phyloP scores from a whole-genome alignment of 2,888 invertebrate genomes.

The Entomobrya multifasciata region DNA sequence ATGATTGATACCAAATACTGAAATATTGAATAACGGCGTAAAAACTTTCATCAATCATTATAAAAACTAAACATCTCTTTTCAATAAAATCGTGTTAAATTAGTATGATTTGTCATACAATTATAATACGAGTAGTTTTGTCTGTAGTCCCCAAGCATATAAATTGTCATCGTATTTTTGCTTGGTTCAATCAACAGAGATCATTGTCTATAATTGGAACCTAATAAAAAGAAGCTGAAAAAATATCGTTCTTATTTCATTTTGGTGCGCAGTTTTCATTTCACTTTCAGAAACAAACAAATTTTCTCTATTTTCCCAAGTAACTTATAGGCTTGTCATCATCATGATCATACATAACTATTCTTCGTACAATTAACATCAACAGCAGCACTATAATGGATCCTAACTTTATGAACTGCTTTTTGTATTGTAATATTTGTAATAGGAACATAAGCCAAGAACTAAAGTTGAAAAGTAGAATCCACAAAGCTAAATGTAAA shows the following conservation, averaged over 20 bases:
- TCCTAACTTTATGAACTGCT: not conserved
- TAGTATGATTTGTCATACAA: no score
- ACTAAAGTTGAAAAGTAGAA: conserved; percentile 21
- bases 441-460: conserved; percentile 18
- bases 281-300: conserved; percentile 44
- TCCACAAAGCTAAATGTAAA: conserved; percentile 13
- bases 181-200: no score
- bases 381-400: not conserved
- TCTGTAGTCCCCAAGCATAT: no score
- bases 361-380: conserved; percentile 1
- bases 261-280: conserved; percentile 19
- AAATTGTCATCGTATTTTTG: no score
- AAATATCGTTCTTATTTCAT: not conserved
- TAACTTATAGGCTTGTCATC: conserved; percentile 26
- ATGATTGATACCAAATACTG: no score
- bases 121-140: no score
- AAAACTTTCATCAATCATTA: no score
- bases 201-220: conserved; percentile 12
- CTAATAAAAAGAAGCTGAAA: no score
- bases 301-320: conserved; percentile 19
- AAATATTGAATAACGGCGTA: no score
- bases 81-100: not conserved
- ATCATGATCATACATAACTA: not conserved
- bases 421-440: not conserved
- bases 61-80: no score